Evolutionary conservation across 1,140 invertebrate species (phyloP), one percentile per base, ranked within the genome.

Genomic region (Diuraphis noxia): DNA sequence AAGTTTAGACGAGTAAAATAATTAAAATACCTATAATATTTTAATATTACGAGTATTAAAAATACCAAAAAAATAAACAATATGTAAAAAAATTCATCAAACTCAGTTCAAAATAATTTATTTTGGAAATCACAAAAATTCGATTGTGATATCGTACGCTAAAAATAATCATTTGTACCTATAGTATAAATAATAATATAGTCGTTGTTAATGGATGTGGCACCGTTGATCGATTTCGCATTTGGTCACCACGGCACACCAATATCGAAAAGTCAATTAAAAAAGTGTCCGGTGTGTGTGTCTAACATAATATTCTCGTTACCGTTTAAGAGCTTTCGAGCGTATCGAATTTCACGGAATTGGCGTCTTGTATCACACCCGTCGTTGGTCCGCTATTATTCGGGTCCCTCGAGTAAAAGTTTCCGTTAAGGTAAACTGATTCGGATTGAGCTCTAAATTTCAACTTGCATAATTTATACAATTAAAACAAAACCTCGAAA

Each of bases 401-500:
- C 46, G 34, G n/a, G 34, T 86, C 34, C 46, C 85, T 25, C n/a
- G 85, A 49, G 46, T 52, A 52, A 86, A 86, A 86, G 43, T 86
- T 86, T 86, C 46, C 85, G 46, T 52, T 38, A 52, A 86, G 34
- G 85, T 86, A 86, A 86, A 86, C 43, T 38, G 46, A 52, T 52
- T 52, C 34, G 34, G 30, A 85, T 85, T 85, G 41, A 52, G 34
- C 34, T 86, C 43, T 52, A 86, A 86, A 86, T 52, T 86, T 52
- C 46, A 38, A 36, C 85, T 52, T 21, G 43, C 49, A 86, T 52
- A 52, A 86, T 86, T 86, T 86, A 30, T 41, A 52, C 85, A 52
- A 52, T 86, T 49, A 46, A 85, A 85, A 85, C 84, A 85, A 85
- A 85, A 49, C 43, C 43, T 86, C 34, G 46, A 36, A 86, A 86